These are phyloP conservation scores for Byasa hedistus DNA, from an alignment of 2,888 invertebrate genomes.

Conservation along the genomic window DNA sequence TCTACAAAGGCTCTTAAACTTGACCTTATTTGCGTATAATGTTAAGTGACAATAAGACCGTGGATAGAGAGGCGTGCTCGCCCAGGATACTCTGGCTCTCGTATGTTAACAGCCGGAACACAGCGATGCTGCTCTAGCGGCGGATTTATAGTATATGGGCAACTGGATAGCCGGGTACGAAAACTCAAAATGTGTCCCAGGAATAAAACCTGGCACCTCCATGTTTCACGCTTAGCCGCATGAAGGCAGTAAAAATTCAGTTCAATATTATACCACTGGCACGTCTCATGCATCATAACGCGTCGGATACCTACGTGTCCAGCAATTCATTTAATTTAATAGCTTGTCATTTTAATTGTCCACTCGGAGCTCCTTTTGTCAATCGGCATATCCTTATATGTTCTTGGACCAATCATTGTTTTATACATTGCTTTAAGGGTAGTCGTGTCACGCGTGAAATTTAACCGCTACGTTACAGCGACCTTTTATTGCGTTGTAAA, in stretches of 20 bases:
- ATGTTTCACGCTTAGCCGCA: too few species aligned
- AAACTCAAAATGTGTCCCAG: too few species aligned
- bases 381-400: conserved; percentile 49
- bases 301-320: conserved; percentile 56
- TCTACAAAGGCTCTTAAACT: too few species aligned
- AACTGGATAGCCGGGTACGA: too few species aligned
- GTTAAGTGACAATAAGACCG: too few species aligned
- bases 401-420: conserved; percentile 56
- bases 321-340: conserved; percentile 63
- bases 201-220: too few species aligned
- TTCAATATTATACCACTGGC: conserved; percentile 15
- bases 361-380: conserved; percentile 48
- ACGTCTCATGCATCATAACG: conserved; percentile 40
- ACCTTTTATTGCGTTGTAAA: conserved; percentile 50
- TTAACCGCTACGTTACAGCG: conserved; percentile 46
- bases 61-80: too few species aligned
- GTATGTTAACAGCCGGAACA: too few species aligned
- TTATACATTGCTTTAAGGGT: conserved; percentile 42
- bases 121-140: too few species aligned
- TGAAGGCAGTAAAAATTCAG: not conserved
- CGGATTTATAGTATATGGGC: too few species aligned
- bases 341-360: conserved; percentile 57
- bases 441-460: conserved; percentile 50
- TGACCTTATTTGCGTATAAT: too few species aligned
- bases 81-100: too few species aligned